Conservation (phyloP, 1,140 invertebrate genomes). For the Akabosia matsudoensis region DNA sequence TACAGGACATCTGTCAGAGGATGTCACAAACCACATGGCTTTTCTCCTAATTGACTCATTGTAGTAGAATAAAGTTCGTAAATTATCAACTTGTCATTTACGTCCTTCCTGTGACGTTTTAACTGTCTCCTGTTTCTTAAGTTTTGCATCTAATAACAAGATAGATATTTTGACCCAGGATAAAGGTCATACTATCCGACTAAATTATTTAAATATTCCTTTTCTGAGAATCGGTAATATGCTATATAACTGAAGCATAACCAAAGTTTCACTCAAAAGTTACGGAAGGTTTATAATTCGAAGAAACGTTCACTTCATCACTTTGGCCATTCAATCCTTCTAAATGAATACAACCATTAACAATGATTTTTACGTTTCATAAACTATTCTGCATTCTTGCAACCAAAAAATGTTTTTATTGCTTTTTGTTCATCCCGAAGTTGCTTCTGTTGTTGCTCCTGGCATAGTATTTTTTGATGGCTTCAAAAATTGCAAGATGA, state of each 20-base stretch:
- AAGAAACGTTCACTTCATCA: background rate
- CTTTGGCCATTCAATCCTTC: too few species aligned
- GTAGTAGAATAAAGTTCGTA: slow-evolving; percentile 3
- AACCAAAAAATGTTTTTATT: background rate
- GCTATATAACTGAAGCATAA: too few species aligned
- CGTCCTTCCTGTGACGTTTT: background rate
- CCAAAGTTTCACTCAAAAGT: too few species aligned
- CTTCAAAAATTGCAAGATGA: background rate
- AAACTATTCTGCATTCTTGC: background rate
- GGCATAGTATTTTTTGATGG: background rate
- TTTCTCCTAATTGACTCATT: slow-evolving; percentile 15
- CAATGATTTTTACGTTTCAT: slow-evolving; percentile 24
- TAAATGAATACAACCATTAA: slow-evolving; percentile 4
- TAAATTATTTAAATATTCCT: too few species aligned
- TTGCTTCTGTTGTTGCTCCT: background rate
- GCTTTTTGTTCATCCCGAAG: background rate
- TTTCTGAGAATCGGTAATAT: too few species aligned
- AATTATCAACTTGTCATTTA: background rate
- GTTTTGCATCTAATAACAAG: background rate
- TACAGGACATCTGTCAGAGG: background rate
- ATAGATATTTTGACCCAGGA: too few species aligned
- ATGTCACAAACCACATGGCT: slow-evolving; percentile 10
- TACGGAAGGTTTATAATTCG: background rate
- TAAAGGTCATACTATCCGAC: too few species aligned
- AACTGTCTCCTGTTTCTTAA: slow-evolving; percentile 10